These are phyloP conservation scores for Meghimatium bilineatum DNA, from an alignment of 2,888 invertebrate species.

Conservation along the genomic window DNA sequence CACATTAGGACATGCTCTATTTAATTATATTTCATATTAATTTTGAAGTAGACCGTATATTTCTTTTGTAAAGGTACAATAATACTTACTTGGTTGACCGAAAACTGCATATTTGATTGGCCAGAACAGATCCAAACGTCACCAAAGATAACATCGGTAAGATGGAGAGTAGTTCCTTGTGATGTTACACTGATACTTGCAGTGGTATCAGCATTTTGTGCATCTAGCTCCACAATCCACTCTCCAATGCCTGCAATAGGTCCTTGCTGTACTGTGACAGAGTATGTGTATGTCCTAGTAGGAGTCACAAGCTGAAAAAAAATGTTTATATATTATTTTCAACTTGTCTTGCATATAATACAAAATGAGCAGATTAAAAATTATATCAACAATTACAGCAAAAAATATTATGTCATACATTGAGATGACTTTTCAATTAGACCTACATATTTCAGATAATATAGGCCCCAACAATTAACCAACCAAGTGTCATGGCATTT, in stretches of 20 bases:
- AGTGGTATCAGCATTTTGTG: constrained; percentile 55
- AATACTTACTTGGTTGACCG: constrained; percentile 58
- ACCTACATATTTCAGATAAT: too few species aligned
- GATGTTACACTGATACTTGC: constrained; percentile 56
- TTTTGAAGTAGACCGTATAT: too few species aligned
- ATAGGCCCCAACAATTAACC: too few species aligned
- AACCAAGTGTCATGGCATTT: too few species aligned
- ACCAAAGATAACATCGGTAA: constrained; percentile 72
- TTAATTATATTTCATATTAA: too few species aligned
- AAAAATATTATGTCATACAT: too few species aligned
- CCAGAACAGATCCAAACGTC: constrained; percentile 76
- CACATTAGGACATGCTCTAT: too few species aligned
- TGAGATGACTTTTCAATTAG: too few species aligned
- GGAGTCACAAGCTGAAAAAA: not conserved
- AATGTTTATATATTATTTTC: not conserved
- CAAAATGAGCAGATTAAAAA: not conserved
- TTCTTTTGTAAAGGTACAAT: not conserved
- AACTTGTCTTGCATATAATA: not conserved
- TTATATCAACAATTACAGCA: not conserved
- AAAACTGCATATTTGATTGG: constrained; percentile 74
- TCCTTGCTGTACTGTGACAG: constrained; percentile 6
- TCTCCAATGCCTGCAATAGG: constrained; percentile 42
- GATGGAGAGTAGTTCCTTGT: constrained; percentile 43
- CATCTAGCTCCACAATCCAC: constrained; percentile 59
- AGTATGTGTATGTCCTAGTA: not conserved